A percentile compares a stretch with the other conserved stretches of the same genome.
phyloP scores from a whole-genome alignment of 2,888 invertebrate species.

The Drosophila borealis region DNA sequence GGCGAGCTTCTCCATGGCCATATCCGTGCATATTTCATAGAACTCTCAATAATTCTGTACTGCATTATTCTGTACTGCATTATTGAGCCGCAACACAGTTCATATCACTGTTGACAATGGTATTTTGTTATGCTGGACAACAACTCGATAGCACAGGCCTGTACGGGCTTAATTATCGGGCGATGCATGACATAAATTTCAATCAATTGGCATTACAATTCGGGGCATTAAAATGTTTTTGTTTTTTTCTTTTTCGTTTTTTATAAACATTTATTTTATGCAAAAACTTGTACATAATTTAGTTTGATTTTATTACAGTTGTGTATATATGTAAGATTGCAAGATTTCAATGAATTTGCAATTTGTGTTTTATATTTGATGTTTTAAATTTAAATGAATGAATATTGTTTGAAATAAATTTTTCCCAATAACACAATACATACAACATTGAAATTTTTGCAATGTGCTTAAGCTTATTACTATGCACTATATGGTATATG shows the following conservation, averaged over 20 bases:
- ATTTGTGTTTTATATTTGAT: slow-evolving; percentile 14
- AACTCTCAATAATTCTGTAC: not conserved
- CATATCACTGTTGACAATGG: not conserved
- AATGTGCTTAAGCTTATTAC: slow-evolving; percentile 37
- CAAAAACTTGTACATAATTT: slow-evolving; percentile 74
- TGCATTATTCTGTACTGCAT: not conserved
- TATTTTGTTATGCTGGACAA: not conserved
- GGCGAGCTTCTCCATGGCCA: not conserved
- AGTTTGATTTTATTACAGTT: slow-evolving; percentile 57
- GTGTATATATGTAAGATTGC: slow-evolving; percentile 37
- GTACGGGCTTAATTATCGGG: too few relatives aligned
- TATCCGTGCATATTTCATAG: not conserved
- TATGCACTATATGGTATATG: slow-evolving; percentile 29
- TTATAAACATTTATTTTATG: slow-evolving; percentile 78
- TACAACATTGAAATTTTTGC: slow-evolving; percentile 43
- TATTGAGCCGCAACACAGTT: not conserved
- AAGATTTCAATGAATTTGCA: slow-evolving; percentile 29
- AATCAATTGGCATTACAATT: too few relatives aligned
- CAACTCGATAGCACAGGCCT: not conserved
- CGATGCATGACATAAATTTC: too few relatives aligned
- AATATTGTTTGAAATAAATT: slow-evolving; percentile 35
- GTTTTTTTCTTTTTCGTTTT: slow-evolving; percentile 23
- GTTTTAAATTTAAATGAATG: slow-evolving; percentile 15
- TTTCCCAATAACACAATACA: slow-evolving; percentile 53
- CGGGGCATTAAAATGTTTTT: not conserved